Base-by-base conservation (phyloP, 2,113 vertebrate genomes). In the Leptobrachium leishanense region DNA sequence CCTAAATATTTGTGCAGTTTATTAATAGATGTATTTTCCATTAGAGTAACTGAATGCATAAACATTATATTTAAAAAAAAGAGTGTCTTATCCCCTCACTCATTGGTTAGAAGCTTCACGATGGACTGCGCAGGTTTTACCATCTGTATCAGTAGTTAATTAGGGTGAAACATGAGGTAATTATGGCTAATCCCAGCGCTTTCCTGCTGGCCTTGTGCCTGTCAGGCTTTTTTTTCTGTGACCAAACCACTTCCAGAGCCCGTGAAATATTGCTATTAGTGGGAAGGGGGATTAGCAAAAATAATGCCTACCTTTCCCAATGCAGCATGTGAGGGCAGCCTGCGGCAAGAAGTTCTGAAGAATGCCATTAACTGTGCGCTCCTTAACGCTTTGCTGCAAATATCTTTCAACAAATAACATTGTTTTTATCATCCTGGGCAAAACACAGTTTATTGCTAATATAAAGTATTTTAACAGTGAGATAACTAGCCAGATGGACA, bases 81-180 rank as follows among this genome's bases (percentile, higher is more conserved):
- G 87, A 85, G 81, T 3, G 42, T 81, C 79, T 92, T 88, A 89
- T 87, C 85, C 85, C 82, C 85, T 86, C 88, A 82, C 86, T 84
- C 84, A 85, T 79, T 87, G 85, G 88, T 88, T 89, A 88, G 82
- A 83, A 81, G 92, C 91, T 88, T 87, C 7, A 0, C 78, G 71
- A 86, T 87, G 84, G 87, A 88, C 90, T 91, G 88, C 90, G 84
- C 76, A n/a, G 88, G 73, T 77, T 90, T 92, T 92, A 89, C 87
- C 87, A 92, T 92, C 87, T 90, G 89, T 91, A 92, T 91, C 86
- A 89, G 75, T 88, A 91, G 90, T 91, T 92, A 93, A 94, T 94
- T 91, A 92, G 92, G 90, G 90, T 91, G 91, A 93, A 93, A 91
- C 88, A 90, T 89, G 91, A 92, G 88, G 84, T 92, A 92, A 94